Percentiles rank a stretch among this genome's conserved stretches.
These are phyloP conservation scores for Enteromius viviparus DNA, from an alignment of 2,797 vertebrate species.

Conservation along the genomic window DNA sequence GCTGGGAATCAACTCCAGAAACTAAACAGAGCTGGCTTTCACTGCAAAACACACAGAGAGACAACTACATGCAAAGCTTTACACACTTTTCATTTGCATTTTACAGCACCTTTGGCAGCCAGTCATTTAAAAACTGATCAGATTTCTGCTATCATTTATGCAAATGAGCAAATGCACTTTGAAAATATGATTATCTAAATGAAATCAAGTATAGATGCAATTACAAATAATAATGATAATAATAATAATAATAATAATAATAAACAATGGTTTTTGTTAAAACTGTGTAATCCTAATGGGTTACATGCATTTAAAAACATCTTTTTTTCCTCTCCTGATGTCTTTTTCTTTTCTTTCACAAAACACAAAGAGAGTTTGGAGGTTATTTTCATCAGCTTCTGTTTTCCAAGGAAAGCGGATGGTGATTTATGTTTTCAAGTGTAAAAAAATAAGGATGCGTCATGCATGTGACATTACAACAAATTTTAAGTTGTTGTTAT, in stretches of 20 bases:
- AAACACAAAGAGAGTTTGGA: neutral
- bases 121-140: neutral
- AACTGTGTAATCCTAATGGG: neutral
- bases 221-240: neutral
- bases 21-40: neutral
- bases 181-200: neutral
- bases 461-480: neutral
- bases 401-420: neutral
- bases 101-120: neutral
- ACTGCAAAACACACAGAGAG: neutral
- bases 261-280: neutral
- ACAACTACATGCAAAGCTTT: neutral
- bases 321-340: neutral
- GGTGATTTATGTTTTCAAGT: neutral
- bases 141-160: neutral
- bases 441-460: neutral
- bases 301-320: neutral
- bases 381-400: neutral
- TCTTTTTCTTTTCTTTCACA: neutral
- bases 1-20: slow-evolving; percentile 1
- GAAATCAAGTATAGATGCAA: neutral
- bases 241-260: neutral
- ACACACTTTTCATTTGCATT: neutral
- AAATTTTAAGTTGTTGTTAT: neutral
- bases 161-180: neutral